Conservation (phyloP, 2,113 vertebrate genomes). For the Oryzias melastigma region DNA sequence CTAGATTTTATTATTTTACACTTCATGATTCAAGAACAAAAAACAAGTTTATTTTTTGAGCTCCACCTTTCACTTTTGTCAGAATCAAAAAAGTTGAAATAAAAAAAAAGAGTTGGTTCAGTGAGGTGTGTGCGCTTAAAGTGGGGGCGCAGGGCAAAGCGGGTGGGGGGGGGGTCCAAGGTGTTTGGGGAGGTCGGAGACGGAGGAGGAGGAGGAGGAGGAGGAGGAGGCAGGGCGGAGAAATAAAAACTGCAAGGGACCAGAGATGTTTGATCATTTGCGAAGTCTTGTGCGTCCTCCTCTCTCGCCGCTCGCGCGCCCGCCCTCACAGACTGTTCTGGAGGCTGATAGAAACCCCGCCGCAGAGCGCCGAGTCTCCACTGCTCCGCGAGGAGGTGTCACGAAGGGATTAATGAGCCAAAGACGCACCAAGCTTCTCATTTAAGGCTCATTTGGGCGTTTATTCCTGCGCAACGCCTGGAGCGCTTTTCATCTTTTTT, state of each 20-base stretch:
- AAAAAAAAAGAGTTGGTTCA: conserved; percentile 19
- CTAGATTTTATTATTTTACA: too few species aligned
- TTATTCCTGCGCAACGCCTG: conserved; percentile 56
- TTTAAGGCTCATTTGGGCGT: conserved; percentile 41
- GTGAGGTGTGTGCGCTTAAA: conserved; percentile 39
- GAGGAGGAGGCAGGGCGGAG: conserved; percentile 75
- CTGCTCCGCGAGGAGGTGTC: conserved; percentile 41
- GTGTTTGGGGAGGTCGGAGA: conserved; percentile 62
- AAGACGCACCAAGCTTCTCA: conserved; percentile 34
- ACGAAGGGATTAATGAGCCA: conserved; percentile 70
- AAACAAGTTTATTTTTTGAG: too few species aligned
- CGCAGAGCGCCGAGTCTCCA: conserved; percentile 39
- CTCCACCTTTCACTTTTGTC: too few species aligned
- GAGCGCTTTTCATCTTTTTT: conserved; percentile 53
- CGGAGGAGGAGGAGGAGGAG: conserved; percentile 26
- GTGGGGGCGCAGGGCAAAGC: conserved; percentile 43
- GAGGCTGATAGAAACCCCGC: conserved; percentile 52
- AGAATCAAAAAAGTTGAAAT: neutral
- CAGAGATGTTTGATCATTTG: conserved; percentile 77
- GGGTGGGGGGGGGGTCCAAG: conserved; percentile 59
- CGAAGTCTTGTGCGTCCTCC: conserved; percentile 52
- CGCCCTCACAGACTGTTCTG: conserved; percentile 37
- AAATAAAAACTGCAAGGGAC: conserved; percentile 77
- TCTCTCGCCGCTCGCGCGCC: conserved; percentile 22
- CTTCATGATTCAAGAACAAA: too few species aligned